phyloP scores from a whole-genome alignment of 1,140 invertebrate species.

The Gryon sp. region DNA sequence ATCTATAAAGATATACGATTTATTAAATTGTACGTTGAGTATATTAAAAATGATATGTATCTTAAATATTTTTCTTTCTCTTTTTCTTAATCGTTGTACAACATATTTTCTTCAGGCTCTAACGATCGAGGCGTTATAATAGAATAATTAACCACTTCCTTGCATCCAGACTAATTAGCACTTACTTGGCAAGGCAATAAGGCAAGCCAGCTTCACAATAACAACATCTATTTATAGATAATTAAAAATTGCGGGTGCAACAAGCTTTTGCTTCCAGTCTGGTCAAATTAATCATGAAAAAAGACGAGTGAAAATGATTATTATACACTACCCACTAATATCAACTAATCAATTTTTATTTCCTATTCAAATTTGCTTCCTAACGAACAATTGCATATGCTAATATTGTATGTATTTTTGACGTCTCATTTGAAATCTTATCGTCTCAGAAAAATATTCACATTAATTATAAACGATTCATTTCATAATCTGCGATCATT shows the following conservation, averaged over 20 bases:
- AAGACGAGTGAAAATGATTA: slow-evolving; percentile 39
- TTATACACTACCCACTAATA: too few relatives aligned
- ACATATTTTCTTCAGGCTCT: slow-evolving; percentile 45
- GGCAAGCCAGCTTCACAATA: slow-evolving; percentile 27
- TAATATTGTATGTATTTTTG: too few relatives aligned
- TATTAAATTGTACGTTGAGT: slow-evolving; percentile 40
- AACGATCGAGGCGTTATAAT: slow-evolving; percentile 50
- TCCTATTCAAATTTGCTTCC: too few relatives aligned
- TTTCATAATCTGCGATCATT: too few relatives aligned
- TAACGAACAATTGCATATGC: too few relatives aligned
- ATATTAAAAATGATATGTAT: slow-evolving; percentile 43
- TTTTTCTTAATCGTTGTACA: slow-evolving; percentile 4
- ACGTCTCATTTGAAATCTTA: too few relatives aligned
- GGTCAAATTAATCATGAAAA: slow-evolving; percentile 35
- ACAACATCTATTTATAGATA: slow-evolving; percentile 53
- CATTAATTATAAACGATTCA: too few relatives aligned
- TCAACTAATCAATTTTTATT: too few relatives aligned
- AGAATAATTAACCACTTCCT: slow-evolving; percentile 60
- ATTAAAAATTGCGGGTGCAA: slow-evolving; percentile 45
- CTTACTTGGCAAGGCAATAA: slow-evolving; percentile 47
- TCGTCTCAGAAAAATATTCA: too few relatives aligned
- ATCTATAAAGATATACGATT: slow-evolving; percentile 33
- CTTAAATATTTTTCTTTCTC: slow-evolving; percentile 28
- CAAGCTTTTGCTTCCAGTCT: slow-evolving; percentile 45
- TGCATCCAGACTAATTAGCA: slow-evolving; percentile 51